Conservation (phyloP, 2,113 vertebrate species). For the Micromys minutus region DNA sequence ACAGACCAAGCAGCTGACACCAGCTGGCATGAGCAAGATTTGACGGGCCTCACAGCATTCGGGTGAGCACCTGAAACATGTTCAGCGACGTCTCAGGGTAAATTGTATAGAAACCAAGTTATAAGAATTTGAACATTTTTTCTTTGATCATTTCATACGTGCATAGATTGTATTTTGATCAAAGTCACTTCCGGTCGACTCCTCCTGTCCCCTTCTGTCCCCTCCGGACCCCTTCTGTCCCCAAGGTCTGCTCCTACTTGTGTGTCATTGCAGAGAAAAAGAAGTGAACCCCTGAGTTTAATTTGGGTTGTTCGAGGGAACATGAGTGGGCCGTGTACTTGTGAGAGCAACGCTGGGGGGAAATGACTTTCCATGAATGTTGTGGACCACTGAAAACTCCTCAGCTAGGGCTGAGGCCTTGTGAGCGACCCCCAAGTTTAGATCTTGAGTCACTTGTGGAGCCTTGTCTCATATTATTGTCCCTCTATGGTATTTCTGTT, state of each 20-base stretch:
- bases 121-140: background rate
- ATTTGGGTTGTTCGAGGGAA: background rate
- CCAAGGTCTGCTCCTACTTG: background rate
- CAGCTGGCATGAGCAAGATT: background rate
- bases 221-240: background rate
- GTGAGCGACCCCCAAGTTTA: background rate
- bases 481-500: background rate
- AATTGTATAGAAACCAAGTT: background rate
- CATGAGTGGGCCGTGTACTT: too few species aligned
- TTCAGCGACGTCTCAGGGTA: background rate
- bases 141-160: background rate
- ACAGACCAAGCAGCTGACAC: background rate
- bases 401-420: background rate
- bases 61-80: background rate
- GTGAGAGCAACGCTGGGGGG: background rate
- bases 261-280: background rate
- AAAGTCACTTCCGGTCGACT: background rate
- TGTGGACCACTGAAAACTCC: background rate
- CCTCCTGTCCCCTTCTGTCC: background rate
- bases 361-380: background rate
- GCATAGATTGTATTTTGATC: background rate
- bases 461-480: background rate
- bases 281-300: background rate
- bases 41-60: background rate
- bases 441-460: background rate